These are phyloP conservation scores for Leptoclinus maculatus DNA, from an alignment of 2,797 vertebrate genomes.

Conservation along the genomic window DNA sequence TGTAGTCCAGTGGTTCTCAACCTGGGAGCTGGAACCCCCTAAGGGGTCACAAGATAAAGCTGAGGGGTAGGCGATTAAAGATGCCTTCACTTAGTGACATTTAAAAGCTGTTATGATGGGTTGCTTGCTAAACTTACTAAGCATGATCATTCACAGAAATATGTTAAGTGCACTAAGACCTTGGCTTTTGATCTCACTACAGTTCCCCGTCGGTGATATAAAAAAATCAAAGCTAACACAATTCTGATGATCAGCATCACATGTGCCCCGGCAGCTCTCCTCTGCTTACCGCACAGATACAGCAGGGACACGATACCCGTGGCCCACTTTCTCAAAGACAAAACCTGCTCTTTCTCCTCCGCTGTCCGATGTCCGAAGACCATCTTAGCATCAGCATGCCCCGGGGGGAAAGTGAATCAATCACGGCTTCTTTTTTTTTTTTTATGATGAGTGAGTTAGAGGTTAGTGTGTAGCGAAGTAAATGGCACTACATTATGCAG, in stretches of 20 bases:
- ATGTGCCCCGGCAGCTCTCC: neutral
- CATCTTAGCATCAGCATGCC: conserved; percentile 45
- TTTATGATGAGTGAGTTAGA: conserved; percentile 63
- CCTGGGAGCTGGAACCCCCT: neutral
- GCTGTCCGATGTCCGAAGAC: conserved; percentile 13
- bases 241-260: conserved; percentile 25
- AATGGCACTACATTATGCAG: conserved; percentile 69
- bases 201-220: neutral
- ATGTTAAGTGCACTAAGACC: neutral
- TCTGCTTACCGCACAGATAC: conserved; percentile 49
- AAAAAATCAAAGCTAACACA: neutral
- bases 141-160: neutral
- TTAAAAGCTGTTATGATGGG: neutral
- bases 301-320: conserved; percentile 42
- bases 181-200: neutral
- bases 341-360: conserved; percentile 28
- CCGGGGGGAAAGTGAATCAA: conserved; percentile 49
- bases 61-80: neutral
- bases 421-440: conserved; percentile 46
- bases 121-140: neutral
- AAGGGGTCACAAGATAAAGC: neutral
- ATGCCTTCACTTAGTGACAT: neutral
- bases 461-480: conserved; percentile 55
- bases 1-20: neutral
- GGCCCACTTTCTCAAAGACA: conserved; percentile 71